Percentiles rank a stretch among this genome's conserved stretches.
Conservation (phyloP, 2,888 invertebrate species). For the Tipula vernalis region DNA sequence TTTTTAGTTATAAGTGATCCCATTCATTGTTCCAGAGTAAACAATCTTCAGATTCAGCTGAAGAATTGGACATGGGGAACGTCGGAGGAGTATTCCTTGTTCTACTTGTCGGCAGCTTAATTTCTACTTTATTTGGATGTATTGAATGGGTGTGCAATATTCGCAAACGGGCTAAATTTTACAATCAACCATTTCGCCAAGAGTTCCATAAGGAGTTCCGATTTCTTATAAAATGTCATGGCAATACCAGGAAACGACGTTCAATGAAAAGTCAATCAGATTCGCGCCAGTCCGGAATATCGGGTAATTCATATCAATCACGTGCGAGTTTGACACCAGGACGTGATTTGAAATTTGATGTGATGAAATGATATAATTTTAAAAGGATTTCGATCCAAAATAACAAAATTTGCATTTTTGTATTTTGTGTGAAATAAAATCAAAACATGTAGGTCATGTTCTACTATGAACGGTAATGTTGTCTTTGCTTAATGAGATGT, state of each 20-base stretch:
- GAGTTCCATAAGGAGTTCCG: constrained; percentile 49
- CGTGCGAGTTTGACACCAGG: background rate
- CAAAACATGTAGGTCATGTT: no score
- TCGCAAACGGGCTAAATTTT: constrained; percentile 25
- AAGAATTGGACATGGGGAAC: constrained; percentile 47
- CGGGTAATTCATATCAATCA: background rate
- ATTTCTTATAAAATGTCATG: constrained; percentile 51
- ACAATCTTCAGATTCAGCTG: constrained; percentile 31
- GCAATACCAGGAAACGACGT: constrained; percentile 49
- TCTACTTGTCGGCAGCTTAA: constrained; percentile 38
- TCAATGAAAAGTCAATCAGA: constrained; percentile 22
- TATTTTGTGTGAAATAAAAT: background rate
- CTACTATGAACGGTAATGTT: no score
- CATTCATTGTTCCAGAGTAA: constrained; percentile 17
- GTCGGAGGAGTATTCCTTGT: constrained; percentile 52
- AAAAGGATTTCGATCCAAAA: background rate
- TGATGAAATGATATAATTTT: background rate
- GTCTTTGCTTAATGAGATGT: no score
- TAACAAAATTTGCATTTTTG: background rate
- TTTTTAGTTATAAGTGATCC: background rate
- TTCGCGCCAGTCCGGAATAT: constrained; percentile 8
- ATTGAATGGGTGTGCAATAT: constrained; percentile 29
- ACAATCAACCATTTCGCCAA: constrained; percentile 41
- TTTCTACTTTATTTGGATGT: constrained; percentile 30
- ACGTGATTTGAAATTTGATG: background rate